These are phyloP conservation scores for Acheta domesticus DNA, from an alignment of 2,888 invertebrate genomes.

Conservation along the genomic window DNA sequence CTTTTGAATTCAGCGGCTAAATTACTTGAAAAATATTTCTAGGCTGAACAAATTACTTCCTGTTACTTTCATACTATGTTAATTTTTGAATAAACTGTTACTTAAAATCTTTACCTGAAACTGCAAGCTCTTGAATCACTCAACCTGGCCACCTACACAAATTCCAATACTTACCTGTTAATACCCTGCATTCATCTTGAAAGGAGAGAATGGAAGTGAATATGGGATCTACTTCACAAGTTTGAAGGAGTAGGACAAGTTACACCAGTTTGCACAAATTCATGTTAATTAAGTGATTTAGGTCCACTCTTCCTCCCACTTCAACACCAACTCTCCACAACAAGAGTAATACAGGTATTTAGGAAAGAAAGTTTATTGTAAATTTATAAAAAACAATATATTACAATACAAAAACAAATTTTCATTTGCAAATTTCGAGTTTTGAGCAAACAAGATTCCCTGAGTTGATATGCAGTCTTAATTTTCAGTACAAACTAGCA, in stretches of 20 bases:
- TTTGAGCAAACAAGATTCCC: constrained; percentile 4
- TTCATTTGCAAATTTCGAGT: not conserved
- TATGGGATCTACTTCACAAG: constrained; percentile 11
- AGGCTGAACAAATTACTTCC: not conserved
- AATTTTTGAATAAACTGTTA: no score
- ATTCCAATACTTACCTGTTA: not conserved
- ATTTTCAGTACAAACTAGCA: not conserved
- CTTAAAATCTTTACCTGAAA: no score
- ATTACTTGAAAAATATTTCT: not conserved
- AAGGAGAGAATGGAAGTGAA: constrained; percentile 7
- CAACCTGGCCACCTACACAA: not conserved
- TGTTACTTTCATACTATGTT: not conserved
- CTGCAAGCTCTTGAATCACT: no score
- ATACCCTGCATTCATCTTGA: constrained; percentile 1
- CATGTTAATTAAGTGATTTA: not conserved
- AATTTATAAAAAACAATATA: not conserved
- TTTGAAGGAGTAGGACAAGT: not conserved
- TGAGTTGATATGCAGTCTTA: not conserved
- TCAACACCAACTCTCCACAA: constrained; percentile 18
- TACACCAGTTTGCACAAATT: not conserved
- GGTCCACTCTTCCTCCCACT: constrained; percentile 2
- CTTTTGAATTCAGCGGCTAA: constrained; percentile 59
- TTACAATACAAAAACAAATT: not conserved
- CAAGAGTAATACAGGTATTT: constrained; percentile 18
- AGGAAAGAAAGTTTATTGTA: not conserved